Conservation (phyloP, 2,888 invertebrate genomes). For the Noctua janthina region DNA sequence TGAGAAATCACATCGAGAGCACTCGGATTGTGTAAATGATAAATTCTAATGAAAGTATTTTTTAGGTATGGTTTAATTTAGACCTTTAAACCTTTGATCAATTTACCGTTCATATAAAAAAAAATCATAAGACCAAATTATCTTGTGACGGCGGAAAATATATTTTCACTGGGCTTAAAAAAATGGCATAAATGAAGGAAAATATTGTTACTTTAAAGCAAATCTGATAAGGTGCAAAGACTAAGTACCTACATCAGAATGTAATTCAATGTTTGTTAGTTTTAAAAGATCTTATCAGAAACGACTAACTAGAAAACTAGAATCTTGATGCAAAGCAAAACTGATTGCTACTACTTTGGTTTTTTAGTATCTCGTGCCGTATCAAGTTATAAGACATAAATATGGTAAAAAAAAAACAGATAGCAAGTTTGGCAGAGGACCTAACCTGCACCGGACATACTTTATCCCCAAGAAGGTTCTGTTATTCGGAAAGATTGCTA, state of each 20-base stretch:
- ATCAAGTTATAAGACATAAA: no score
- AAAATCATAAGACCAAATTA: neutral
- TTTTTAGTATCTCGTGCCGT: neutral
- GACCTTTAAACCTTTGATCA: neutral
- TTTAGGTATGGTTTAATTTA: neutral
- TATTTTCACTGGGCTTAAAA: neutral
- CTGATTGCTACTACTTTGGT: neutral
- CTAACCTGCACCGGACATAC: neutral
- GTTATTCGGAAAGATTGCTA: neutral
- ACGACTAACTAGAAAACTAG: neutral
- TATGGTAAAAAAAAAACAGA: neutral
- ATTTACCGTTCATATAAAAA: neutral
- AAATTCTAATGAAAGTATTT: neutral
- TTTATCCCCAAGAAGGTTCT: neutral
- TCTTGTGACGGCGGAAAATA: neutral
- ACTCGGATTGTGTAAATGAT: neutral
- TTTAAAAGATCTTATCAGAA: neutral
- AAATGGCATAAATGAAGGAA: neutral
- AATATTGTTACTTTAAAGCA: neutral
- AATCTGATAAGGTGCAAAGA: neutral
- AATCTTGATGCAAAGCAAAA: neutral
- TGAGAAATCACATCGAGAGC: neutral
- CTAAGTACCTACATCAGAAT: neutral
- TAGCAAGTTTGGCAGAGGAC: neutral
- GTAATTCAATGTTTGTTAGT: neutral